These are phyloP conservation scores for Ptiloglossa arizonensis DNA, from an alignment of 1,140 invertebrate species.

Conservation along the genomic window DNA sequence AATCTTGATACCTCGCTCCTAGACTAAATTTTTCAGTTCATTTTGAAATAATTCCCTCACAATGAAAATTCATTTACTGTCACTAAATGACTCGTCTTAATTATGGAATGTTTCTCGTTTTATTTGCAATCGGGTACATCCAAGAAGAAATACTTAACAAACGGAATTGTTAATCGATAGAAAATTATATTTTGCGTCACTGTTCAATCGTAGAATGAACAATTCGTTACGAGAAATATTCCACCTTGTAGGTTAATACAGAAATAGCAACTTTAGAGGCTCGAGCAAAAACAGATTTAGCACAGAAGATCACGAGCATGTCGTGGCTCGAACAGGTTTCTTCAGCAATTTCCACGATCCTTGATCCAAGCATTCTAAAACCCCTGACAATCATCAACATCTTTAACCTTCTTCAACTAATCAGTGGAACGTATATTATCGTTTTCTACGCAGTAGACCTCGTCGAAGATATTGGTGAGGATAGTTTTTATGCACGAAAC, in stretches of 20 bases:
- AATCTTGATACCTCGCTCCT: too few species aligned
- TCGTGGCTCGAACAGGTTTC: constrained; percentile 58
- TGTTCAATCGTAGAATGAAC: neutral
- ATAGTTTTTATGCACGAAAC: neutral
- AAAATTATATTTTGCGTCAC: too few species aligned
- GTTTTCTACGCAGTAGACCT: constrained; percentile 90
- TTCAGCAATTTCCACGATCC: constrained; percentile 73
- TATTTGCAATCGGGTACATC: too few species aligned
- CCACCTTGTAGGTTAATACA: constrained; percentile 58
- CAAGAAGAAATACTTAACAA: too few species aligned
- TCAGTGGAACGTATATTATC: constrained; percentile 88
- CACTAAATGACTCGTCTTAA: too few species aligned
- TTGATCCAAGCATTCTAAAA: constrained; percentile 84
- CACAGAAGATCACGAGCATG: constrained; percentile 40
- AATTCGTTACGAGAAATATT: neutral
- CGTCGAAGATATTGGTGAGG: constrained; percentile 82
- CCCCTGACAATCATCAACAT: constrained; percentile 87
- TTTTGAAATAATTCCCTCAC: too few species aligned
- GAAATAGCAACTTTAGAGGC: constrained; percentile 68
- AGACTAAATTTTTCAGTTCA: too few species aligned
- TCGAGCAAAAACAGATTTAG: constrained; percentile 61
- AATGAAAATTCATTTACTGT: too few species aligned
- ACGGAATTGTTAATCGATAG: too few species aligned
- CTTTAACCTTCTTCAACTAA: constrained; percentile 87
- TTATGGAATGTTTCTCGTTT: too few species aligned